Evolutionary conservation across 1,140 invertebrate species (phyloP), one percentile per base, ranked within the genome.

Genomic region (Odontomachus brunneus): DNA sequence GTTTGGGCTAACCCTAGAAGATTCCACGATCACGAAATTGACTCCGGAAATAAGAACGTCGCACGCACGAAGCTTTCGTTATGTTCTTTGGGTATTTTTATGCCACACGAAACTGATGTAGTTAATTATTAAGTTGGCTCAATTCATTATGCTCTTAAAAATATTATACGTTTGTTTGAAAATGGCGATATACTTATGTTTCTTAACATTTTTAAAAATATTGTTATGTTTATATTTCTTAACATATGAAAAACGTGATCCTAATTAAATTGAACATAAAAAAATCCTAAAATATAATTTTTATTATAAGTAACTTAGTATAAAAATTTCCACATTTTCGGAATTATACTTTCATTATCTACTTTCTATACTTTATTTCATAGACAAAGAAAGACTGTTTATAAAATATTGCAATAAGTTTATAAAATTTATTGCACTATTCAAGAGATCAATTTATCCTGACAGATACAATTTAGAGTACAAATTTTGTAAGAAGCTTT

Each of bases 11-110:
- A 57, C 9, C 14, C 26, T 44, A 1, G n/a, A 55, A 38, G 29
- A 7, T 60, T 33, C 15, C 14, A 33, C 14, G 38, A 73, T 62
- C 19, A 76, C 19, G 69, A 75, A 86, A 83, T 22, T 76, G 26
- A 12, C 9, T 4, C 2, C 3, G 14, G 9, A 80, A 53, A 85
- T 72, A 67, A 76, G 62, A n/a, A 63, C 3, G 7, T 24, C 15
- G 22, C 51, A 26, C 29, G 22, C 11, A 38, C 14, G 51, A 29
- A 63, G 48, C 29, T 63, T 75, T 33, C 14, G 14, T 49, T 49
- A 63, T 75, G 14, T 33, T 75, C n/a, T 22, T 74, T 19, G 22
- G 57, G 44, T 33, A 26, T 74, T 48, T 19, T 17, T 22, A 49
- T 22, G 17, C 12, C 29, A 74, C 12, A 55, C 14, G 48, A 51